Conservation (phyloP, 2,113 vertebrate species). For the Oncorhynchus gorbuscha region DNA sequence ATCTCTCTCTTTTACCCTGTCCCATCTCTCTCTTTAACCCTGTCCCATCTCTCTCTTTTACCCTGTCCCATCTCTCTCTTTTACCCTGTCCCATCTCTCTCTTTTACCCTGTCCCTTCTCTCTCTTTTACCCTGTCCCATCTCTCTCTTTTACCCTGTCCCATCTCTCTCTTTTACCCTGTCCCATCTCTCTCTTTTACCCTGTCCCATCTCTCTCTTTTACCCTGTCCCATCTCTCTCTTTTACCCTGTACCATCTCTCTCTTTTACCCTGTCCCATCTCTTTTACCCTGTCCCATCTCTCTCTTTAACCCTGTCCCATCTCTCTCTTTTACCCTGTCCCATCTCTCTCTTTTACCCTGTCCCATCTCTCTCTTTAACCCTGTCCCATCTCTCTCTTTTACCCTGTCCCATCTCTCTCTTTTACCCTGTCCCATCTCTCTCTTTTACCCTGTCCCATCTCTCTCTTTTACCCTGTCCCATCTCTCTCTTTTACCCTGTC, state of each 20-base stretch:
- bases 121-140: conserved; percentile 14
- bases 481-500: conserved; percentile 11
- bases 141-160: too few relatives aligned
- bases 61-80: conserved; percentile 13
- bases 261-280: conserved; percentile 16
- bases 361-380: too few relatives aligned
- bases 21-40: too few relatives aligned
- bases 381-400: background rate
- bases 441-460: conserved; percentile 12
- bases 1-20: conserved; percentile 10
- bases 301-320: conserved; percentile 13
- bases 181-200: conserved; percentile 12
- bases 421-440: conserved; percentile 15
- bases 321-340: conserved; percentile 14
- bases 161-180: conserved; percentile 10
- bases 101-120: conserved; percentile 16
- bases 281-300: too few relatives aligned
- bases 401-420: conserved; percentile 18
- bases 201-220: conserved; percentile 7
- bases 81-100: conserved; percentile 16
- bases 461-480: conserved; percentile 16
- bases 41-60: conserved; percentile 3
- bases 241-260: too few relatives aligned
- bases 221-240: too few relatives aligned
- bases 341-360: conserved; percentile 10